Evolutionary conservation across 2,113 vertebrate genomes (phyloP), one percentile per base, ranked within the genome.

Genomic region (Pycnonotus jocosus): DNA sequence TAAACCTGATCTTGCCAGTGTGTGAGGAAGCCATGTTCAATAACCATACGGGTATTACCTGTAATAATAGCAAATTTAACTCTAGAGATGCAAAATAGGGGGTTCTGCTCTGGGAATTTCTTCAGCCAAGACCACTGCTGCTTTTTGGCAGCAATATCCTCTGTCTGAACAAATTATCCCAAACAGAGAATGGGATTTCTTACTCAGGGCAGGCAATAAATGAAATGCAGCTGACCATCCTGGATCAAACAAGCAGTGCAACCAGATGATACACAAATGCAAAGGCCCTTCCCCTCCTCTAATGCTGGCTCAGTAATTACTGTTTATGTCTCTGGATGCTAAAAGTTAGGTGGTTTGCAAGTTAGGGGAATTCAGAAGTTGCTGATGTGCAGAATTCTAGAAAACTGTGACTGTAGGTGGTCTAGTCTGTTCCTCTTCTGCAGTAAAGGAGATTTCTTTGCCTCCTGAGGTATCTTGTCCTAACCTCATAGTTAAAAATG

Each of bases 211-310:
- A 65, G 62, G 68, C 60, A 79, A 33, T 76, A 92, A 92, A 80
- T 94, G 74, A 88, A 92, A 92, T 87, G 64, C 87, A 95, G 81
- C 78, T 95, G 92, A 91, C 47, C 47, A 12, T 58, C 80, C 81
- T 86, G 21, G 47, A 40, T 89, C 38, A 88, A 80, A 78, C 57
- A 73, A 62, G 33, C 50, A 81, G 33, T 44, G 47, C 50, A 89
- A 93, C 15, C 24, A 72, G 93, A 54, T 5, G 33, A 66, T 37
- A 50, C 18, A 66, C 27, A 72, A 69, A 58, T 4, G 6, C 33
- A 51, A 74, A 78, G 48, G 21, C 33, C 62, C 16, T 90, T 85
- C 24, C 31, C 14, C 23, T 83, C 27, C 30, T 80, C 13, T 86
- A 62, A 44, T 69, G 25, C 71, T 88, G 74, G 71, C 53, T 91